A percentile compares a stretch with the other conserved stretches of the same genome.
Conservation (phyloP, 2,888 invertebrate genomes). For the Noctua fimbriata region DNA sequence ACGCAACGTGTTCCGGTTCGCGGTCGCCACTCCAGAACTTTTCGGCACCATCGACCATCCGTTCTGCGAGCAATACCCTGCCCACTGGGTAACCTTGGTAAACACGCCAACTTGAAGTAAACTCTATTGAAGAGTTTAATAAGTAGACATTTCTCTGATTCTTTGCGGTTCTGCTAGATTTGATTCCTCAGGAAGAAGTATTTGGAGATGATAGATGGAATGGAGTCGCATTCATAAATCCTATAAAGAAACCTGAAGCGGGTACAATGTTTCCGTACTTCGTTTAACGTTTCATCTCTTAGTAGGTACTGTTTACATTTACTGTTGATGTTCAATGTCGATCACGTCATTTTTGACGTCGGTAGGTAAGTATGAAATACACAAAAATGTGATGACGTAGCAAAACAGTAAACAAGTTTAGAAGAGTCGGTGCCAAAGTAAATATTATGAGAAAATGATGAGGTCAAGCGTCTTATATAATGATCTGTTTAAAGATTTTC, state of each 20-base stretch:
- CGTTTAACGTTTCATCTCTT: neutral
- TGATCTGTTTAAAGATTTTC: slow-evolving; percentile 14
- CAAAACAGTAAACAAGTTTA: slow-evolving; percentile 15
- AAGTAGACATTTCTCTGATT: neutral
- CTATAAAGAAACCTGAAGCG: neutral
- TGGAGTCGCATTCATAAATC: neutral
- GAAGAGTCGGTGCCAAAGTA: slow-evolving; percentile 8
- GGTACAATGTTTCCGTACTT: neutral
- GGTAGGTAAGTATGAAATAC: slow-evolving; percentile 2
- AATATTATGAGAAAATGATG: slow-evolving; percentile 20
- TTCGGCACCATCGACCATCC: too few relatives aligned
- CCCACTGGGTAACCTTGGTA: too few relatives aligned
- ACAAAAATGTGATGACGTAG: slow-evolving; percentile 11
- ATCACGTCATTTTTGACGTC: slow-evolving; percentile 5
- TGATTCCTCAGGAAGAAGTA: neutral
- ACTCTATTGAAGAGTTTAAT: neutral
- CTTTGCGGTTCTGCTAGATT: neutral
- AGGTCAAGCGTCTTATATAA: slow-evolving; percentile 6
- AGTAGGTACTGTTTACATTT: slow-evolving; percentile 5
- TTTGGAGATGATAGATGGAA: too few relatives aligned
- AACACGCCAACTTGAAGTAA: neutral
- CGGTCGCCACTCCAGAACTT: too few relatives aligned
- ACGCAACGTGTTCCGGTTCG: too few relatives aligned
- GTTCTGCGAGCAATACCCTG: too few relatives aligned
- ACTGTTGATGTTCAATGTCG: neutral